Evolutionary conservation across 2,113 vertebrate species (phyloP).

Genomic region (Neodontobutis hainanensis): DNA sequence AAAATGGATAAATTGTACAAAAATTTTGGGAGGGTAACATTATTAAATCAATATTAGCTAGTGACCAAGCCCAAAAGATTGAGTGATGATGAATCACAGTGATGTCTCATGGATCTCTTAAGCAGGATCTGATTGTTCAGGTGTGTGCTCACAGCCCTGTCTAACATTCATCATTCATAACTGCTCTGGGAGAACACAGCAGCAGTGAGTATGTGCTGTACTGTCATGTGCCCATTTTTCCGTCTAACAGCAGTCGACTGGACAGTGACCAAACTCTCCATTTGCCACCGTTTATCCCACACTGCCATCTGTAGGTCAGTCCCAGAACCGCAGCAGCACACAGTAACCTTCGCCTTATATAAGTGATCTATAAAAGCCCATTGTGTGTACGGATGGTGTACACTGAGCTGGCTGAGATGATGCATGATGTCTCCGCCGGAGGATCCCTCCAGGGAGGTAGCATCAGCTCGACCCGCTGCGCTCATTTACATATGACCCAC

Average conservation of each 20-base stretch:
- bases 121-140: neutral
- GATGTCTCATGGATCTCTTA: neutral
- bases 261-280: neutral
- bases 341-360: slow-evolving; percentile 40
- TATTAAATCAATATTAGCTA: neutral
- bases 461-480: slow-evolving; percentile 13
- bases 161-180: slow-evolving; percentile 16
- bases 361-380: slow-evolving; percentile 56
- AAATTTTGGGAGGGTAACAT: too few relatives aligned
- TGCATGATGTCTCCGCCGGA: slow-evolving; percentile 36
- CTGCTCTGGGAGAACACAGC: neutral
- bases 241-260: too few relatives aligned
- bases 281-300: slow-evolving; percentile 32
- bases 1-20: too few relatives aligned
- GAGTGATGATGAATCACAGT: neutral
- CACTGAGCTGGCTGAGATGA: slow-evolving; percentile 44
- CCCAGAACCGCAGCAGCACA: slow-evolving; percentile 16
- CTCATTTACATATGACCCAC: slow-evolving; percentile 65
- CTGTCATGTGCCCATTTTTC: too few relatives aligned
- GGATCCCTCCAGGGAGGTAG: slow-evolving; percentile 28
- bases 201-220: neutral
- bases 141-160: neutral
- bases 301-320: slow-evolving; percentile 66
- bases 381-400: slow-evolving; percentile 27
- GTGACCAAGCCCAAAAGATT: neutral